Conservation (phyloP, 2,113 vertebrate species). For the Quiscalus mexicanus region DNA sequence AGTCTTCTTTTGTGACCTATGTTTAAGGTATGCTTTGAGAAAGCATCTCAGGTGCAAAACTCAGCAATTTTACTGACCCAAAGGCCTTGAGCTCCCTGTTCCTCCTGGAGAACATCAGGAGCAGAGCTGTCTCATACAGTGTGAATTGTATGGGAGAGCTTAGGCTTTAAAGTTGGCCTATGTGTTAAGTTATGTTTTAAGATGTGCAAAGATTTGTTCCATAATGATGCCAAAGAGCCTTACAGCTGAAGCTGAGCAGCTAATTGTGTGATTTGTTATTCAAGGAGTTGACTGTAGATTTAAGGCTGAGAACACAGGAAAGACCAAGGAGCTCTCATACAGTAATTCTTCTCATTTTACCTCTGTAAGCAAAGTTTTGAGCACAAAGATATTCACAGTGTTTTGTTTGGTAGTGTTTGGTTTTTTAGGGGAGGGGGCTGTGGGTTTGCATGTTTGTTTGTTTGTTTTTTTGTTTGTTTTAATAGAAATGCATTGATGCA, state of each 20-base stretch:
- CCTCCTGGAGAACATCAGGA: neutral
- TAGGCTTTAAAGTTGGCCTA: neutral
- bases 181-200: neutral
- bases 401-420: neutral
- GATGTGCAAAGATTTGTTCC: neutral
- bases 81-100: neutral
- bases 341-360: neutral
- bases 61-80: neutral
- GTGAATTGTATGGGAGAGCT: neutral
- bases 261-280: neutral
- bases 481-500: neutral
- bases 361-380: neutral
- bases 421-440: neutral
- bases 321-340: neutral
- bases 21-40: neutral
- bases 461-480: neutral
- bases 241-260: neutral
- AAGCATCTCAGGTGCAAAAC: neutral
- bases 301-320: neutral
- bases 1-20: neutral
- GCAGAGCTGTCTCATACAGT: neutral
- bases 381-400: neutral
- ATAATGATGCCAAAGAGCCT: neutral
- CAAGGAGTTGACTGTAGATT: neutral
- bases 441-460: neutral